Evolutionary conservation across 2,888 invertebrate genomes (phyloP).

Genomic region (Mongoloraphidia duomilia): DNA sequence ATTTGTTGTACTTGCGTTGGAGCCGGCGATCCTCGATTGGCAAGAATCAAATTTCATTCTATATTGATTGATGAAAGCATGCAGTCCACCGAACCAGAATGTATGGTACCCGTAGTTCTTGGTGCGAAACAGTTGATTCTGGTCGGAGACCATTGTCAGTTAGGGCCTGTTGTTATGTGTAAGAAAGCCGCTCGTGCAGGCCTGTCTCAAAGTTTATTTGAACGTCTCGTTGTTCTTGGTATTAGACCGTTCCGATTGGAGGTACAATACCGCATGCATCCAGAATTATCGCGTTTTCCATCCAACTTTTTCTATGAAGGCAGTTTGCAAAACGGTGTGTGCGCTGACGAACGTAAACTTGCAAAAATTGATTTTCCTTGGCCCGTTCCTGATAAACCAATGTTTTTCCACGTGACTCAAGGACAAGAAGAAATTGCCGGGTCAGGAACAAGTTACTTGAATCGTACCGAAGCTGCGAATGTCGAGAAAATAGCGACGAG

Average conservation of each 20-base stretch:
- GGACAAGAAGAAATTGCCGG: constrained; percentile 99
- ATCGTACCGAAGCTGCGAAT: constrained; percentile 95
- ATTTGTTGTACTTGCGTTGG: constrained; percentile 99
- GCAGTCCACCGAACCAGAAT: constrained; percentile 91
- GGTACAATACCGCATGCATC: constrained; percentile 99
- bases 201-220: constrained; percentile 92
- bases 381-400: constrained; percentile 91
- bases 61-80: constrained; percentile 93
- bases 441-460: constrained; percentile 95
- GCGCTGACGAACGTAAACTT: constrained; percentile 85
- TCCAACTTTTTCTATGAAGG: constrained; percentile 99
- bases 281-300: constrained; percentile 91
- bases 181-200: constrained; percentile 97
- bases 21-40: constrained; percentile 91
- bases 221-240: constrained; percentile 90
- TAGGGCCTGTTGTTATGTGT: constrained; percentile 99
- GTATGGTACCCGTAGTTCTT: constrained; percentile 97
- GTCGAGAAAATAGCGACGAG: constrained; percentile 96
- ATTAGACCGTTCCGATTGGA: constrained; percentile 94
- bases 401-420: constrained; percentile 97
- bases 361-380: constrained; percentile 92
- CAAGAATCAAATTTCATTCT: constrained; percentile 85
- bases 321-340: constrained; percentile 96
- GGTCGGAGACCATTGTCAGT: constrained; percentile 97
- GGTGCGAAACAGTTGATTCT: constrained; percentile 94